Percentiles rank a stretch among this genome's conserved stretches.
Evolutionary conservation across 2,797 vertebrate species (phyloP).

Genomic region (Natrix natrix): DNA sequence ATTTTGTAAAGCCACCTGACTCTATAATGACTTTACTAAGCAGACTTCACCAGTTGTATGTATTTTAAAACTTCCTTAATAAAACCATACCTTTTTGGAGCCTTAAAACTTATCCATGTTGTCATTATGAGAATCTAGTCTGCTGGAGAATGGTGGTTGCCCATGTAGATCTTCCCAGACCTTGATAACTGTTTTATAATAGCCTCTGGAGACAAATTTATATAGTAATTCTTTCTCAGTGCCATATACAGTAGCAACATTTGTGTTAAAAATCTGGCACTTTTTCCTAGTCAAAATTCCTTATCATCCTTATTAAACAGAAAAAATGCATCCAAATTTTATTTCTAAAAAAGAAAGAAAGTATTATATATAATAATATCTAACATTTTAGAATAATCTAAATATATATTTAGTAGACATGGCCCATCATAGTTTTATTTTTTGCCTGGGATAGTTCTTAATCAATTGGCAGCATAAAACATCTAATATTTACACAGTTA

Average conservation of each 20-base stretch:
- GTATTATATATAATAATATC: background rate
- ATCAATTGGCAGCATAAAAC: background rate
- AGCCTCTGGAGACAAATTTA: background rate
- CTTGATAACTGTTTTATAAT: background rate
- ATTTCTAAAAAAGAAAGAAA: background rate
- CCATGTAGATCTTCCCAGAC: background rate
- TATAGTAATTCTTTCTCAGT: background rate
- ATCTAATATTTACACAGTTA: background rate
- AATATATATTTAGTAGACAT: background rate
- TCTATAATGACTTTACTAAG: constrained; percentile 17
- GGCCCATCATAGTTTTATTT: background rate
- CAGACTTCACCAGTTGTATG: constrained; percentile 19
- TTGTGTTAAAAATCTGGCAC: background rate
- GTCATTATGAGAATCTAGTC: background rate
- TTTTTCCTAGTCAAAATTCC: background rate
- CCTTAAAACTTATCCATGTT: background rate
- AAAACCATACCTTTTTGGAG: background rate
- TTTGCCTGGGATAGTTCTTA: background rate
- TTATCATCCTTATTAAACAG: background rate
- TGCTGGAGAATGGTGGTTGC: background rate
- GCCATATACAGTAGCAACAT: background rate
- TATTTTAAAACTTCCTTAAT: constrained; percentile 37
- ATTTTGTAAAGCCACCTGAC: background rate
- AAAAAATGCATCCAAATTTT: background rate
- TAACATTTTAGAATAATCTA: background rate